Percentiles rank a stretch among this genome's conserved stretches.
phyloP scores from a whole-genome alignment of 2,113 vertebrate genomes.

The Corythornis vintsioides region DNA sequence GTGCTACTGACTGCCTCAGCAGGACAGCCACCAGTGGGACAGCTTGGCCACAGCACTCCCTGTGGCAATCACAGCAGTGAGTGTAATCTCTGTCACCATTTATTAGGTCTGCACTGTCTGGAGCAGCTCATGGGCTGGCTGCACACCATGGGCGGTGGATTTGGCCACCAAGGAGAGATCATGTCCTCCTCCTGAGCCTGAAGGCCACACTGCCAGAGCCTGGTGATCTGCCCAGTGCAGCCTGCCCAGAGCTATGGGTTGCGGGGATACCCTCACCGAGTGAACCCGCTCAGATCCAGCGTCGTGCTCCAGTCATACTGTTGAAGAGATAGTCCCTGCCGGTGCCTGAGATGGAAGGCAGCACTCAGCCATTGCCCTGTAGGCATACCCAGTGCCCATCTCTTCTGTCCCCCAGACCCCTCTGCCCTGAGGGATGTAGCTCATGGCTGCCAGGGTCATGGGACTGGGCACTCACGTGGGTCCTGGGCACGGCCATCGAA shows the following conservation, averaged over 20 bases:
- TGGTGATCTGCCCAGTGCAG: rapidly evolving
- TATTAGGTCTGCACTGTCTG: not conserved
- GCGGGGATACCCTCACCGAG: rapidly evolving
- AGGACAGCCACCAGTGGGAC: not conserved
- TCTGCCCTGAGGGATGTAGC: not conserved
- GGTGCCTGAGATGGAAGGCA: conserved; percentile 28
- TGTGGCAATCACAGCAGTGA: rapidly evolving
- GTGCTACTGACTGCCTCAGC: not conserved
- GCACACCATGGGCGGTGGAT: rapidly evolving
- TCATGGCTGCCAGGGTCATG: rapidly evolving
- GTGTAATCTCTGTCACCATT: not conserved
- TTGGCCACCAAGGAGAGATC: not conserved
- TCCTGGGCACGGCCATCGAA: conserved; percentile 57
- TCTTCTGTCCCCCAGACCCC: not conserved
- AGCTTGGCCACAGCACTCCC: rapidly evolving
- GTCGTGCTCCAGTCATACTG: conserved; percentile 4
- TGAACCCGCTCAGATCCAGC: conserved; percentile 49
- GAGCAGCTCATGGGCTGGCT: not conserved
- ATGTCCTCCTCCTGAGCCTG: not conserved
- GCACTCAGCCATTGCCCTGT: rapidly evolving
- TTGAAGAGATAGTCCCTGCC: conserved; percentile 60
- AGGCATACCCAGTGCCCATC: rapidly evolving
- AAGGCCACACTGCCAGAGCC: rapidly evolving
- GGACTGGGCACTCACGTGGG: conserved; percentile 20
- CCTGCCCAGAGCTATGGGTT: not conserved